A percentile compares a stretch with the other conserved stretches of the same genome.
Conservation (phyloP, 1,140 invertebrate species). For the Brachionus sp. region DNA sequence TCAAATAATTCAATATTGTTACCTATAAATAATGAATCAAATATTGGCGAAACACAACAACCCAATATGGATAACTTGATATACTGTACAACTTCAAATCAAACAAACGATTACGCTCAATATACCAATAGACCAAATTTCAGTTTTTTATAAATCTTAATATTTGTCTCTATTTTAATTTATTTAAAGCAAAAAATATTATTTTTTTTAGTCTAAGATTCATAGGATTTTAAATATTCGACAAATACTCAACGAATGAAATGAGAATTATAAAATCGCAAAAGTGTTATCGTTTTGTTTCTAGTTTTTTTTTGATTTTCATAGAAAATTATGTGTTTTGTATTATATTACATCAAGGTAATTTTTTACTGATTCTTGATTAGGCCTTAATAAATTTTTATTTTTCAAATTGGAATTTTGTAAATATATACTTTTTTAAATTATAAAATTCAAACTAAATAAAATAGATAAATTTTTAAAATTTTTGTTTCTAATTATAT, state of each 20-base stretch:
- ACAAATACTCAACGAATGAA: conserved; percentile 40
- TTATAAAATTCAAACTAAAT: conserved; percentile 1
- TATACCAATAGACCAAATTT: conserved; percentile 7
- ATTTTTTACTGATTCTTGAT: background rate
- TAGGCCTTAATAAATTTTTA: background rate
- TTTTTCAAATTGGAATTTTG: background rate
- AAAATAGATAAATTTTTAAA: background rate
- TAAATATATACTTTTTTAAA: conserved; percentile 1
- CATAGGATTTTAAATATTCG: background rate
- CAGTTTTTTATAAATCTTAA: conserved; percentile 9
- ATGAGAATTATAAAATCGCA: conserved; percentile 36
- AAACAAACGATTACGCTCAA: conserved; percentile 17
- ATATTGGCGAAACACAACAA: background rate
- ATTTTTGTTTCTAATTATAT: background rate
- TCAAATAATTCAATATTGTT: background rate
- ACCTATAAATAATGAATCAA: background rate
- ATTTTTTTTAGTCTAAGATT: conserved; percentile 38
- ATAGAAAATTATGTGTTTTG: background rate
- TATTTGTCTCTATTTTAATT: background rate
- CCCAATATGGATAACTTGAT: background rate
- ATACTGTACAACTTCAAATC: background rate
- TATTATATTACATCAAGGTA: background rate
- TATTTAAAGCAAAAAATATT: conserved; percentile 34
- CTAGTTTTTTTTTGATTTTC: conserved; percentile 16
- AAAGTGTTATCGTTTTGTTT: conserved; percentile 17